These are phyloP conservation scores for Passer montanus DNA, from an alignment of 2,113 vertebrate species.

Conservation along the genomic window DNA sequence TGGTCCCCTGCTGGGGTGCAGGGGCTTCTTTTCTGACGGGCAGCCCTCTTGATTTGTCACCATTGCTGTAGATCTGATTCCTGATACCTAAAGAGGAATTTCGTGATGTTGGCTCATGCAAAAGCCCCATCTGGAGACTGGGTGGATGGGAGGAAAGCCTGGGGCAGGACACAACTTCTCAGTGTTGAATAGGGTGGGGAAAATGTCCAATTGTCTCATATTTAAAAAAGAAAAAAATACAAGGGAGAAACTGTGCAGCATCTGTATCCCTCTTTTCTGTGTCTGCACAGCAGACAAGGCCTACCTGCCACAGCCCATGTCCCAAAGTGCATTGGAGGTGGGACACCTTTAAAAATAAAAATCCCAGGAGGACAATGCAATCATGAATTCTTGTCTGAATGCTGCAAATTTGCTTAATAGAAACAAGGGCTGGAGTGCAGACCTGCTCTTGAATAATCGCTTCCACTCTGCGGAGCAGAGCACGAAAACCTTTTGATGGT, in stretches of 20 bases:
- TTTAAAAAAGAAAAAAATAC: not conserved
- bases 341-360: slow-evolving; percentile 21
- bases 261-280: not conserved
- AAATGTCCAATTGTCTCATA: not conserved
- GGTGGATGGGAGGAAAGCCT: not conserved
- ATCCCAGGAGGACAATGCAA: not conserved
- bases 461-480: slow-evolving; percentile 48
- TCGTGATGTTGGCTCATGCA: not conserved
- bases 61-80: rapidly evolving
- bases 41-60: not conserved
- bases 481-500: slow-evolving; percentile 59
- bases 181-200: not conserved
- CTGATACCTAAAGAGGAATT: not conserved
- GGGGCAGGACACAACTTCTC: not conserved
- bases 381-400: slow-evolving; percentile 49
- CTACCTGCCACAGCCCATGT: not conserved
- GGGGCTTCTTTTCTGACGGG: not conserved
- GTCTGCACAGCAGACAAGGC: not conserved
- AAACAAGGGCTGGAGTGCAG: slow-evolving; percentile 60
- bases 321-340: not conserved
- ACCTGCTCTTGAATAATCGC: slow-evolving; percentile 61
- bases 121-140: not conserved
- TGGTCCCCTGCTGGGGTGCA: rapidly evolving
- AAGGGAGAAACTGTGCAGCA: not conserved
- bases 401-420: slow-evolving; percentile 67